Evolutionary conservation across 2,113 vertebrate genomes (phyloP), one percentile per base, ranked within the genome.

Genomic region (Anser cygnoides): DNA sequence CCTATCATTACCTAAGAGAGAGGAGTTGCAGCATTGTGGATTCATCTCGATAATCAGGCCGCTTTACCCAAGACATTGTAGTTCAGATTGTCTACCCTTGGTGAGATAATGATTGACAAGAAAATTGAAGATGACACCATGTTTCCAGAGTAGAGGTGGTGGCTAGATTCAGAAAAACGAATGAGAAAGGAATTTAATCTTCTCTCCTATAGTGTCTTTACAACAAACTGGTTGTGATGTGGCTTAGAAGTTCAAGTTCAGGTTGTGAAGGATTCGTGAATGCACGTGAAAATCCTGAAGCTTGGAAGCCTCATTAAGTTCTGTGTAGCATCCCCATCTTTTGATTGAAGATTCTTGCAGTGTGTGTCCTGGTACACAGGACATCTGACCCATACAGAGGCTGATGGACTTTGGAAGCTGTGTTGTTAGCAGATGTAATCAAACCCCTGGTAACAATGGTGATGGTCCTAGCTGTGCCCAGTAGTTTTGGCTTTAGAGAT

Each of bases 361-460:
- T 55, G 9, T 75, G 4, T 43, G 12, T 75, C 25, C 12, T 61
- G 9, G 8, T 65, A 26, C n/a, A 33, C 21, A 50, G 11, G 73
- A 68, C 6, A 5, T 46, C 54, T 33, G 33, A 33, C 8, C 10
- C 39, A 11, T 23, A 3, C 6, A 22, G 28, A 58, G 41, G 23
- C 59, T 29, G 33, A 10, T 68, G 39, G 88, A 39, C 12, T 33
- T 1, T 3, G 26, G 41, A 23, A 33, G 20, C 0, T 21, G 28
- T 43, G 39, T 26, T 0, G 0, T 74, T 75, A 75, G 16, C 0
- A 0, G 49, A 50, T 50, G 20, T 50, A 76, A 33, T 4, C 3
- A 25, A 49, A 20, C 13, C 9, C 52, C 11, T 46, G n/a, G 37
- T 11, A 49, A 49, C 35, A 50, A 9, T 21, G 19, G 18, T 52